Percentiles rank a stretch among this genome's conserved stretches.
These are phyloP conservation scores for Noctua pronuba DNA, from an alignment of 2,888 invertebrate species.

Conservation along the genomic window DNA sequence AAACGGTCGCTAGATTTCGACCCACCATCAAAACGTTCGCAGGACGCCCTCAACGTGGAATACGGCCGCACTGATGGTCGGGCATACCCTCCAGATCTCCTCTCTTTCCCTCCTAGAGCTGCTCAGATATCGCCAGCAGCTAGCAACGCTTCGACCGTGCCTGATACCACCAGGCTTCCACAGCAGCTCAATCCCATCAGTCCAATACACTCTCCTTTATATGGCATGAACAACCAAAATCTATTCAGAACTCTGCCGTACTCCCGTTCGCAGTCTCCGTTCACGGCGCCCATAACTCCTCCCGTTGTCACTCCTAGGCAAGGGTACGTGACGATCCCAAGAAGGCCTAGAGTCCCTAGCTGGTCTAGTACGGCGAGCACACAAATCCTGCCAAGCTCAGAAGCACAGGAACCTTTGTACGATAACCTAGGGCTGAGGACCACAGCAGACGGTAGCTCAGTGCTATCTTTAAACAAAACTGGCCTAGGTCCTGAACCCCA, in stretches of 20 bases:
- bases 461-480: slow-evolving; percentile 94
- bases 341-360: slow-evolving; percentile 95
- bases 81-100: slow-evolving; percentile 94
- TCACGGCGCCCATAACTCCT: slow-evolving; percentile 91
- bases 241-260: slow-evolving; percentile 95
- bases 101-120: slow-evolving; percentile 94
- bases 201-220: slow-evolving; percentile 92
- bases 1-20: slow-evolving; percentile 92
- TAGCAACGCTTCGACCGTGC: slow-evolving; percentile 95
- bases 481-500: slow-evolving; percentile 89
- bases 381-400: slow-evolving; percentile 87
- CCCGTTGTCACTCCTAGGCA: slow-evolving; percentile 93
- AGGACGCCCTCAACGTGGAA: slow-evolving; percentile 89
- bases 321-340: slow-evolving; percentile 96
- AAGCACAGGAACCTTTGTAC: slow-evolving; percentile 94
- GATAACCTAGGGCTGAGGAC: slow-evolving; percentile 96
- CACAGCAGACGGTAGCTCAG: slow-evolving; percentile 96
- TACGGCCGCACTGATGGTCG: slow-evolving; percentile 90
- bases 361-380: slow-evolving; percentile 93
- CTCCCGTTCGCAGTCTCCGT: slow-evolving; percentile 94
- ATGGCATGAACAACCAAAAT: slow-evolving; percentile 91
- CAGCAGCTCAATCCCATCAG: slow-evolving; percentile 91
- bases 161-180: slow-evolving; percentile 92
- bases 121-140: slow-evolving; percentile 94
- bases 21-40: slow-evolving; percentile 89